A percentile compares a stretch with the other conserved stretches of the same genome.
Conservation (phyloP, 2,797 vertebrate genomes). For the Uromys caudimaculatus region DNA sequence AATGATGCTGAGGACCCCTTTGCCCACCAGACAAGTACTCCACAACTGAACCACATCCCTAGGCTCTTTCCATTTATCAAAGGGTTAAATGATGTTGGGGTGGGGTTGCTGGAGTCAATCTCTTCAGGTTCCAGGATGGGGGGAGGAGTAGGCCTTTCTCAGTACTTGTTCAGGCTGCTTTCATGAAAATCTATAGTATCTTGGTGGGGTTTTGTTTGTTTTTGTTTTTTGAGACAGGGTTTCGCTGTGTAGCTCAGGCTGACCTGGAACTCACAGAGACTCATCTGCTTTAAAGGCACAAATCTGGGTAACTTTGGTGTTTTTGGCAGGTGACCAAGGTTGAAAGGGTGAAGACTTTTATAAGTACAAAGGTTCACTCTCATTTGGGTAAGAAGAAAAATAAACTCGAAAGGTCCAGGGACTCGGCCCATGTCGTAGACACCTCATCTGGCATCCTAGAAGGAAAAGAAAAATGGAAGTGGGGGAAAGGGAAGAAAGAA, state of each 20-base stretch:
- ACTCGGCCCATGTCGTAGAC: too few species aligned
- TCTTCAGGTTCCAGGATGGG: background rate
- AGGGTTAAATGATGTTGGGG: background rate
- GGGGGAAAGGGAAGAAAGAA: background rate
- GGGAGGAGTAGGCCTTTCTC: background rate
- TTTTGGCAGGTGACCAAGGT: conserved; percentile 5
- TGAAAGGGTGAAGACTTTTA: background rate
- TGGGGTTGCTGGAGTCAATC: background rate
- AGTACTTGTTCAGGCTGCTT: background rate
- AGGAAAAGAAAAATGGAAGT: background rate
- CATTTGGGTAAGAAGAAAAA: background rate
- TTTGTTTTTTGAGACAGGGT: background rate
- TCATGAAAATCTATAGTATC: background rate
- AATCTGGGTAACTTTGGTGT: background rate
- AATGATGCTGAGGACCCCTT: background rate
- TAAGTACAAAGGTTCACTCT: background rate
- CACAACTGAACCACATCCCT: background rate
- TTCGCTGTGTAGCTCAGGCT: background rate
- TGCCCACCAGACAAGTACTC: background rate
- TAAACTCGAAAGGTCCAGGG: background rate
- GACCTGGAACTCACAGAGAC: background rate
- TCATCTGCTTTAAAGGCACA: background rate
- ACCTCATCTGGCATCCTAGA: background rate
- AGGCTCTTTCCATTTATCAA: background rate
- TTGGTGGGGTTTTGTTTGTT: background rate